A percentile compares a stretch with the other conserved stretches of the same genome.
Evolutionary conservation across 2,113 vertebrate genomes (phyloP).

Genomic region (Pogona vitticeps): DNA sequence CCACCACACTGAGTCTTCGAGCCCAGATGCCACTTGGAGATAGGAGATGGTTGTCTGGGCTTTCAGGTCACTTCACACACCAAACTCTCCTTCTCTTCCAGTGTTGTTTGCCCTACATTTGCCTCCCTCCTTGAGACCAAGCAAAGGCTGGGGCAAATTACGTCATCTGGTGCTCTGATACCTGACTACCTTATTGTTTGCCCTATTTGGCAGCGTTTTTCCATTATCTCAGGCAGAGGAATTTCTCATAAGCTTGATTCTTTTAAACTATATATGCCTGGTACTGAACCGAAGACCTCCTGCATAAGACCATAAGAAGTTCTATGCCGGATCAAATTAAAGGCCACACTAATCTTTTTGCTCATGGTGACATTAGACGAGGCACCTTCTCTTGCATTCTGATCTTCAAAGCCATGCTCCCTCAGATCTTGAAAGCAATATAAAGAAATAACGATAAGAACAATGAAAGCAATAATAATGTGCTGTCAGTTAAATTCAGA

Average conservation of each 20-base stretch:
- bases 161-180: no score
- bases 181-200: background rate
- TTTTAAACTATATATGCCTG: background rate
- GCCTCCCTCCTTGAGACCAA: no score
- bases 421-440: background rate
- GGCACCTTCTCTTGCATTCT: background rate
- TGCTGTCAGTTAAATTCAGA: no score
- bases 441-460: background rate
- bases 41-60: no score
- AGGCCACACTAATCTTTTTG: background rate
- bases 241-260: background rate
- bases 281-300: background rate
- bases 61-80: no score
- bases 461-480: no score
- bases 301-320: background rate
- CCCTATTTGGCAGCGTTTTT: background rate
- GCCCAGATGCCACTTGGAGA: no score
- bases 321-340: background rate
- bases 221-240: background rate
- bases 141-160: no score
- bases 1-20: no score
- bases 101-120: background rate
- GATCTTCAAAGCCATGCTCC: background rate
- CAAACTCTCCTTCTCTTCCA: background rate
- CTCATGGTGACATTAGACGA: background rate